Conservation (phyloP, 2,113 vertebrate species). For the Campylorhamphus procurvoides region DNA sequence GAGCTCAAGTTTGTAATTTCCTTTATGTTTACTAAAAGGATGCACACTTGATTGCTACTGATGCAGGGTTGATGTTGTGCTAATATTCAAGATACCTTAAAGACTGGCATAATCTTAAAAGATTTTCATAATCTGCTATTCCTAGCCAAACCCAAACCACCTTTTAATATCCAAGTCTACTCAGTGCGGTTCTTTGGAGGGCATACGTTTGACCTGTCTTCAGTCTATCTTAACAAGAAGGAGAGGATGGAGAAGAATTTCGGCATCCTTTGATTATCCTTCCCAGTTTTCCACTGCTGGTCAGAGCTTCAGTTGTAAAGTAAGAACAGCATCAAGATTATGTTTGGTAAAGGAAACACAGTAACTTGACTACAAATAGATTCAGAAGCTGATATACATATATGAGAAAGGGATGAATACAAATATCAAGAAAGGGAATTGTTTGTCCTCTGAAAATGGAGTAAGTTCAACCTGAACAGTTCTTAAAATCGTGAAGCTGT, state of each 20-base stretch:
- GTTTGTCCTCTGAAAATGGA: not conserved
- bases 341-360: not conserved
- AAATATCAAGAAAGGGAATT: not conserved
- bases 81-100: not conserved
- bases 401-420: not conserved
- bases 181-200: not conserved
- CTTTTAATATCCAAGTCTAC: not conserved
- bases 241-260: not conserved
- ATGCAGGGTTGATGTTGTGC: not conserved
- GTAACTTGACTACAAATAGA: not conserved
- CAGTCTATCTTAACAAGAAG: not conserved
- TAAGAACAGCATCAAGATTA: not conserved
- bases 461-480: not conserved
- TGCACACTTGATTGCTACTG: not conserved
- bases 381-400: not conserved
- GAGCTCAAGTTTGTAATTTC: not conserved
- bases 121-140: not conserved
- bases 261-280: not conserved
- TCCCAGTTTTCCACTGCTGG: not conserved
- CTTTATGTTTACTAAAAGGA: not conserved
- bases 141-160: not conserved
- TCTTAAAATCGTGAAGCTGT: not conserved
- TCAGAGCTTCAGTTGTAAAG: not conserved
- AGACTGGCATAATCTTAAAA: not conserved
- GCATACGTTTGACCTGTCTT: not conserved